Evolutionary conservation across 1,140 invertebrate genomes (phyloP).

Genomic region (Euglossa dilemma): DNA sequence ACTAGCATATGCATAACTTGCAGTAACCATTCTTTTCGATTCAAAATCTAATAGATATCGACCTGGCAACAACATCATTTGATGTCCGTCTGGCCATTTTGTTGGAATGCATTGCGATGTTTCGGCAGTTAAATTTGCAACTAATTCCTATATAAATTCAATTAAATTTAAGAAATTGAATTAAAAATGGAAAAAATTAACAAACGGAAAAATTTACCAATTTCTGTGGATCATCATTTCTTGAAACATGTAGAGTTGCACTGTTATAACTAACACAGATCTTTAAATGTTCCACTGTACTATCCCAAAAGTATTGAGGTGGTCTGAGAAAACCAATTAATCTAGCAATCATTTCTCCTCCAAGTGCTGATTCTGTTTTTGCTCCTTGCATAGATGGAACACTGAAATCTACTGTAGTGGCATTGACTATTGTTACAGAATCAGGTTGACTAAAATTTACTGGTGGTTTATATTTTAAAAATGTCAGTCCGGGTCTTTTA

Average conservation of each 20-base stretch:
- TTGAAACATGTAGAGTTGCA: slow-evolving; percentile 83
- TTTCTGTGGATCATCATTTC: slow-evolving; percentile 77
- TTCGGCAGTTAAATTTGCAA: slow-evolving; percentile 87
- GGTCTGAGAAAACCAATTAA: slow-evolving; percentile 92
- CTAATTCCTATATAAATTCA: slow-evolving; percentile 78
- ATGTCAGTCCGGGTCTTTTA: slow-evolving; percentile 93
- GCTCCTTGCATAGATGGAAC: slow-evolving; percentile 85
- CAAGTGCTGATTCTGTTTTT: slow-evolving; percentile 86
- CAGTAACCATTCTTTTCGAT: slow-evolving; percentile 83
- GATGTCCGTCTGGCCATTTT: slow-evolving; percentile 84
- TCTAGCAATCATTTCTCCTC: slow-evolving; percentile 88
- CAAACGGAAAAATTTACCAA: slow-evolving; percentile 61
- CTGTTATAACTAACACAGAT: slow-evolving; percentile 89
- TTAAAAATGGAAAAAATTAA: not conserved
- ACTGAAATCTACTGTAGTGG: slow-evolving; percentile 90
- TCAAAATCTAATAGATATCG: slow-evolving; percentile 89
- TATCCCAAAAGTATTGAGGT: slow-evolving; percentile 86
- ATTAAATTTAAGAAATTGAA: slow-evolving; percentile 3
- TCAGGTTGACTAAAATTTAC: slow-evolving; percentile 94
- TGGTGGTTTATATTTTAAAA: slow-evolving; percentile 93
- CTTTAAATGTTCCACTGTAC: slow-evolving; percentile 86
- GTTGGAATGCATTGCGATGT: slow-evolving; percentile 84
- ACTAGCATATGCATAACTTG: slow-evolving; percentile 84
- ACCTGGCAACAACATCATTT: slow-evolving; percentile 82
- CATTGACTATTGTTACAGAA: slow-evolving; percentile 91